Evolutionary conservation across 1,140 invertebrate genomes (phyloP), one percentile per base, ranked within the genome.

Genomic region (Drosophila kepulauana): DNA sequence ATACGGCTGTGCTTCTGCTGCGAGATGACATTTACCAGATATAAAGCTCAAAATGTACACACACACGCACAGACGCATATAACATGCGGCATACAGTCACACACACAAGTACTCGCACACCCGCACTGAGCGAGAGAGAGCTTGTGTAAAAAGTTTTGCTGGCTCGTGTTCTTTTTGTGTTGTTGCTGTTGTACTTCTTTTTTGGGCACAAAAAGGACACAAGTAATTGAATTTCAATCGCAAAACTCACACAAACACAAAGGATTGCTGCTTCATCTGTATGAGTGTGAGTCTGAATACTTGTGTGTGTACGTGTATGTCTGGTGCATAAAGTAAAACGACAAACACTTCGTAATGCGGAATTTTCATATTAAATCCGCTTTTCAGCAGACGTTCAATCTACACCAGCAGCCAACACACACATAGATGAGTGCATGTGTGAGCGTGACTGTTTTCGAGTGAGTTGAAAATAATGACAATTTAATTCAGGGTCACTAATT

Each of bases 401-500:
- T 20, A 57, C 33, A 41, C 33, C 6, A 7, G 52, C 52, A 15
- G 15, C 52, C 30, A 68, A 52, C 46, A 51, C 54, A 11, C 49
- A 45, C 38, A 51, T 30, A 49, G 54, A 61, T 45, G 64, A 65
- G 51, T 64, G 35, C 63, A 43, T 68, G 75, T 75, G 66, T 75
- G 30, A 41, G 69, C 69, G 56, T 80, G 78, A 65, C 77, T 81
- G 81, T 85, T 84, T 89, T 88, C 85, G 85, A 88, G 81, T 85
- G 81, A 89, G 88, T 88, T 88, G 61, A 91, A 75, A 84, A 81
- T 91, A 91, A 91, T 91, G 87, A 82, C 81, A 79, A 89, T 81
- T 91, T 88, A 88, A 91, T 91, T 91, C 87, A 91, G 87, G 87
- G 87, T 91, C 87, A 91, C 87, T 91, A 88, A 91, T 91, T 91